Percentiles rank a stretch among this genome's conserved stretches.
Conservation (phyloP, 2,113 vertebrate species). For the Haemorhous mexicanus region DNA sequence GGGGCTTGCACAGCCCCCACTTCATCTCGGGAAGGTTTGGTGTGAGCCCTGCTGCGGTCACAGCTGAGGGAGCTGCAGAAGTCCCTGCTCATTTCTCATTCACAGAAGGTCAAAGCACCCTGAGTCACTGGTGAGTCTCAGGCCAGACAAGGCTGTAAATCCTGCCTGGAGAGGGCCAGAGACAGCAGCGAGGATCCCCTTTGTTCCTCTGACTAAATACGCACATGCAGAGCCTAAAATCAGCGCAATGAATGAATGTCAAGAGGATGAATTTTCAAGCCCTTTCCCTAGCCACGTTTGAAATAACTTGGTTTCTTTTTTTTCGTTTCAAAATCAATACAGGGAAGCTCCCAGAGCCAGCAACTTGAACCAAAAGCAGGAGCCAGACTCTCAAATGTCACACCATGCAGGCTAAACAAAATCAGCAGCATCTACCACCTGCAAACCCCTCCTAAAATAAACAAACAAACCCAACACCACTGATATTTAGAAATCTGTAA, state of each 20-base stretch:
- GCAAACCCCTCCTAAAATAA: background rate
- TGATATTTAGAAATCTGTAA: background rate
- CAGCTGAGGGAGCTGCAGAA: background rate
- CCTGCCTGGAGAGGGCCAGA: background rate
- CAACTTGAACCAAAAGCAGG: background rate
- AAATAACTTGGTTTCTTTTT: background rate
- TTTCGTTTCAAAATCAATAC: background rate
- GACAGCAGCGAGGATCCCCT: background rate
- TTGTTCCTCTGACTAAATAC: background rate
- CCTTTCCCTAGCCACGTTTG: background rate
- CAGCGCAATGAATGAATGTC: background rate
- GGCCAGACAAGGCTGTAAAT: background rate
- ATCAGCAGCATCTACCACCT: constrained; percentile 15
- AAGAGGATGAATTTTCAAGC: constrained; percentile 11
- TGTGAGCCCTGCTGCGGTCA: background rate
- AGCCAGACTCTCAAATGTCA: constrained; percentile 30
- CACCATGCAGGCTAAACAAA: background rate
- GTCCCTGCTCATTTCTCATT: background rate
- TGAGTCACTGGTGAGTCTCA: background rate
- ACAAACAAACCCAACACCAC: background rate
- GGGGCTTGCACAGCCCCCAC: background rate
- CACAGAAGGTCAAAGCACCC: background rate
- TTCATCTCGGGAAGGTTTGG: background rate
- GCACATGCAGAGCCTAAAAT: background rate
- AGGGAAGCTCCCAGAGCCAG: constrained; percentile 11